Base-by-base conservation (phyloP, 2,888 invertebrate species). In the Ethmia dodecea region DNA sequence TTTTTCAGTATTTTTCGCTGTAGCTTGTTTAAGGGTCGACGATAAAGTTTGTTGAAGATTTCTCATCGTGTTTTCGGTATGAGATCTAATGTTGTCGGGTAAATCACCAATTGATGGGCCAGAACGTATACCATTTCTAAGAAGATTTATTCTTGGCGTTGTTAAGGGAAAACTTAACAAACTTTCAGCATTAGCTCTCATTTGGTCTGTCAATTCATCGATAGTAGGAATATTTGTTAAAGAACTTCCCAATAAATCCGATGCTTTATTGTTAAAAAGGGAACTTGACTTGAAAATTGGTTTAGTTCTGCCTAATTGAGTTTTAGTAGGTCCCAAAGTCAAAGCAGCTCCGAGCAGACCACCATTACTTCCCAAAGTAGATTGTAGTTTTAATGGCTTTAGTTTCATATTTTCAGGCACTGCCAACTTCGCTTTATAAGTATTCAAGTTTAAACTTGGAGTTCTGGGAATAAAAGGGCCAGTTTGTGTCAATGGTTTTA, bases 61-160 rank as follows among this genome's bases (percentile, higher is more conserved):
- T 37, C 55, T 66, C 2, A 73, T 37, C n/a, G 64, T 45, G 44
- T 62, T 55, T 41, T 75, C 63, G 6, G 71, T 47, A 29, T 63
- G 63, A 27, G 49, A 45, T 40, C 53, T 52, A 15, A 71, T 31
- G 31, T 55, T 61, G 31, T 65, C 59, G 22, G n/a, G n/a, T n/a
- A n/a, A n/a, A n/a, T n/a, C n/a, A n/a, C 38, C 33, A 8, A 44
- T 26, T 12, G 42, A 26, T 37, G 45, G 40, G 13, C 40, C 40
- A 37, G 41, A 38, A 34, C 45, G 37, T 8, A 46, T 34, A 14
- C 48, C 42, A 38, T 49, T 52, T 40, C 43, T 40, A 16, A 11
- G 26, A 11, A 11, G 11, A 2, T 26, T 26, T 26, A 26, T n/a
- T n/a, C 13, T 18, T 8, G 12, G n/a, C 13, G 50, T 45, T 3